phyloP scores from a whole-genome alignment of 2,113 vertebrate genomes.

The Phasianus colchicus region DNA sequence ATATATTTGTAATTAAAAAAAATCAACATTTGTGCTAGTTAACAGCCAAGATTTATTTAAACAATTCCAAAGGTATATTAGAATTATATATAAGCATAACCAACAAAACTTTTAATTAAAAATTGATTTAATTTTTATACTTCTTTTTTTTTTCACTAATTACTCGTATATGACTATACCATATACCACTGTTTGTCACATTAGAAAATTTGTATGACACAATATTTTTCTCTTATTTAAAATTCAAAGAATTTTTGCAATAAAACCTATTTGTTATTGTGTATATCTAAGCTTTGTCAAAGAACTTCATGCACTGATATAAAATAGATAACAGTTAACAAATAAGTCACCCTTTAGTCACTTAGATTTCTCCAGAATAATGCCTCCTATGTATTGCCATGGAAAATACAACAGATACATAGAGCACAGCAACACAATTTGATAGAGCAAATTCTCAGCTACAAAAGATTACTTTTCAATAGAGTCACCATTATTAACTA shows the following conservation, averaged over 20 bases:
- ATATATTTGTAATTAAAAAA: background rate
- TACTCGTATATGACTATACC: background rate
- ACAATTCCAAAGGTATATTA: background rate
- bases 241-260: background rate
- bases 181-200: accelerated
- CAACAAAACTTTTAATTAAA: background rate
- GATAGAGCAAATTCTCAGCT: no score
- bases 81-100: background rate
- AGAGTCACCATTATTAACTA: no score
- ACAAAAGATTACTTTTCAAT: no score
- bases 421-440: no score
- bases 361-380: no score
- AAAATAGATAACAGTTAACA: background rate
- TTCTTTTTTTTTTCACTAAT: background rate
- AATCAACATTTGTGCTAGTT: no score
- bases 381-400: no score
- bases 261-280: background rate
- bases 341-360: background rate
- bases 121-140: background rate
- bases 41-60: background rate
- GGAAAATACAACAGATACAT: no score
- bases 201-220: background rate
- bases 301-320: background rate
- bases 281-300: background rate
- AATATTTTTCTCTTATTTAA: background rate